Conservation (phyloP, 2,113 vertebrate species). For the Oryzias melastigma region DNA sequence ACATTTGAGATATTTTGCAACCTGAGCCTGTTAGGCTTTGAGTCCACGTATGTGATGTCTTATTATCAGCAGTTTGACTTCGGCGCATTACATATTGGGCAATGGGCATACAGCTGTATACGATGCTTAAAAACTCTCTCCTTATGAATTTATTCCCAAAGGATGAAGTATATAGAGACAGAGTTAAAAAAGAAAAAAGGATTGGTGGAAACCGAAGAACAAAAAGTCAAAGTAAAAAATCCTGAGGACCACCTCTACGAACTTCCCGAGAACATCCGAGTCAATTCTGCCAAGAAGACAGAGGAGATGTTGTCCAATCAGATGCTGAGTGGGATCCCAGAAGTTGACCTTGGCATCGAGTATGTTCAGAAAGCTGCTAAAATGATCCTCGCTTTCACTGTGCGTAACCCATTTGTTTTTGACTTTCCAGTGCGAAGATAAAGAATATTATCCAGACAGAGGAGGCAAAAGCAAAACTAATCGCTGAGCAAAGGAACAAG, state of each 20-base stretch:
- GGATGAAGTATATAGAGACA: slow-evolving; percentile 99
- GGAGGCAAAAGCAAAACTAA: slow-evolving; percentile 92
- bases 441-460: slow-evolving; percentile 97
- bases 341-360: slow-evolving; percentile 97
- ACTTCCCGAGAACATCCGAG: slow-evolving; percentile 91
- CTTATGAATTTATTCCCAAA: slow-evolving; percentile 44
- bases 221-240: slow-evolving; percentile 91
- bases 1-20: too few species aligned
- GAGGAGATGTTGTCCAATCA: slow-evolving; percentile 99
- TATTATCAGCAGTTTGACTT: neutral
- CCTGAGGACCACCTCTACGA: slow-evolving; percentile 94
- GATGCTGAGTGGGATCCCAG: slow-evolving; percentile 97
- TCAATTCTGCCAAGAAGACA: slow-evolving; percentile 95
- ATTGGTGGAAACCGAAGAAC: slow-evolving; percentile 89
- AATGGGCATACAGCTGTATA: too few species aligned
- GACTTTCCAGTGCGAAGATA: slow-evolving; percentile 87
- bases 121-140: too few species aligned
- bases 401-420: neutral
- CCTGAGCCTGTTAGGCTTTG: too few species aligned
- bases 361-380: slow-evolving; percentile 62
- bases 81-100: too few species aligned
- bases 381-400: neutral
- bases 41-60: too few species aligned
- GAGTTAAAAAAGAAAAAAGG: slow-evolving; percentile 97
- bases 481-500: slow-evolving; percentile 95